Conservation (phyloP, 37 sponge, comb jelly and placozoan species). For the Sycon ciliatum region DNA sequence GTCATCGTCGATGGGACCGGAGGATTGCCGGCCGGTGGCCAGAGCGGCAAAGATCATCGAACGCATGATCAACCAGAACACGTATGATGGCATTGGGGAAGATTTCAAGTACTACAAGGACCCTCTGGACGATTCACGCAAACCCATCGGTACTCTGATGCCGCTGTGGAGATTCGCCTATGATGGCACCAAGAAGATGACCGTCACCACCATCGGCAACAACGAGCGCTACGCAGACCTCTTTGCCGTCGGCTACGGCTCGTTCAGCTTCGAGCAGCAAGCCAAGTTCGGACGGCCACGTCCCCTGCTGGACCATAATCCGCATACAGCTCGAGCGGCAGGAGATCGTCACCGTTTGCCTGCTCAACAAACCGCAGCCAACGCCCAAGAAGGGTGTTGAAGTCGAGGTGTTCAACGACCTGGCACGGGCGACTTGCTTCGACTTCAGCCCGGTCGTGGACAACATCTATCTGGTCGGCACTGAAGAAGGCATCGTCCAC, state of each 20-base stretch:
- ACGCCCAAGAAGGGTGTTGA: too few species aligned
- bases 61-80: constrained; percentile 99
- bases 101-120: constrained; percentile 98
- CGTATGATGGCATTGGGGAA: constrained; percentile 90
- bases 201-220: constrained; percentile 70
- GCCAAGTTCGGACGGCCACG: constrained; percentile 75
- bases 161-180: constrained; percentile 90
- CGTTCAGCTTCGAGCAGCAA: constrained; percentile 39
- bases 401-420: too few species aligned
- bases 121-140: constrained; percentile 73
- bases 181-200: constrained; percentile 69
- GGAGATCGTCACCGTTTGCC: too few species aligned
- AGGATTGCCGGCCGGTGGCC: too few species aligned
- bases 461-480: constrained; percentile 81
- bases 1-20: too few species aligned
- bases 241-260: constrained; percentile 89
- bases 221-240: constrained; percentile 80
- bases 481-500: constrained; percentile 84
- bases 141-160: constrained; percentile 64
- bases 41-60: constrained; percentile 80
- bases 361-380: too few species aligned
- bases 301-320: constrained; percentile 50
- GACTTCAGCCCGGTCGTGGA: constrained; percentile 70
- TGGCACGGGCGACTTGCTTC: too few species aligned
- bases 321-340: too few species aligned